Evolutionary conservation across 2,797 vertebrate genomes (phyloP).

Genomic region (Trachops cirrhosus): DNA sequence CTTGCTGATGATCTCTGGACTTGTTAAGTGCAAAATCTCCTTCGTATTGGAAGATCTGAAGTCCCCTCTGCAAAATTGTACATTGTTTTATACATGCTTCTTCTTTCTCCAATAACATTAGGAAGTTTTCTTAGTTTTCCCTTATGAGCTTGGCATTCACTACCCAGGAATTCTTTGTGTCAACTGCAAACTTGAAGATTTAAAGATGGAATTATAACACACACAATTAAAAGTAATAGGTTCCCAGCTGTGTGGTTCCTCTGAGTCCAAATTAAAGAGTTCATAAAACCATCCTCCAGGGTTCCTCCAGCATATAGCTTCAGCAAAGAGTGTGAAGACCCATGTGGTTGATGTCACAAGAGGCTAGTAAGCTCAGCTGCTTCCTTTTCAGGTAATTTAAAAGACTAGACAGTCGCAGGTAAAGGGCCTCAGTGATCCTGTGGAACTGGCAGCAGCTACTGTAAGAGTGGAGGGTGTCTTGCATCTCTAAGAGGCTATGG

Average conservation of each 20-base stretch:
- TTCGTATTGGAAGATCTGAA: neutral
- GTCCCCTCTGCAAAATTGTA: fast-evolving
- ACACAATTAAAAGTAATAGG: neutral
- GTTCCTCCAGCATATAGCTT: neutral
- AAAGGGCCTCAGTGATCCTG: neutral
- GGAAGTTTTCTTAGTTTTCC: neutral
- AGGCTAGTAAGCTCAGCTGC: neutral
- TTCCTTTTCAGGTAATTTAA: conserved; percentile 18
- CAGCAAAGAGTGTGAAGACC: neutral
- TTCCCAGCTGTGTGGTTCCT: conserved; percentile 1
- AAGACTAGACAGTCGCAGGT: neutral
- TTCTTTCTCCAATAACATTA: neutral
- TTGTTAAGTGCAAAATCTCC: neutral
- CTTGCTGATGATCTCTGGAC: neutral
- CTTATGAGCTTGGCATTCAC: neutral
- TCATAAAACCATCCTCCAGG: neutral
- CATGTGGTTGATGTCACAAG: neutral
- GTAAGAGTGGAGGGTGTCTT: neutral
- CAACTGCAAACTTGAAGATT: neutral
- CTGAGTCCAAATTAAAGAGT: conserved; percentile 28
- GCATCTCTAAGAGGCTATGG: neutral
- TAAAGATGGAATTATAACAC: neutral
- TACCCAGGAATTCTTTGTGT: neutral
- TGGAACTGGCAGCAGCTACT: neutral
- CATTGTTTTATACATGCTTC: neutral